Base-by-base conservation (phyloP, 2,888 invertebrate species). In the Hirudinaria manillensis region DNA sequence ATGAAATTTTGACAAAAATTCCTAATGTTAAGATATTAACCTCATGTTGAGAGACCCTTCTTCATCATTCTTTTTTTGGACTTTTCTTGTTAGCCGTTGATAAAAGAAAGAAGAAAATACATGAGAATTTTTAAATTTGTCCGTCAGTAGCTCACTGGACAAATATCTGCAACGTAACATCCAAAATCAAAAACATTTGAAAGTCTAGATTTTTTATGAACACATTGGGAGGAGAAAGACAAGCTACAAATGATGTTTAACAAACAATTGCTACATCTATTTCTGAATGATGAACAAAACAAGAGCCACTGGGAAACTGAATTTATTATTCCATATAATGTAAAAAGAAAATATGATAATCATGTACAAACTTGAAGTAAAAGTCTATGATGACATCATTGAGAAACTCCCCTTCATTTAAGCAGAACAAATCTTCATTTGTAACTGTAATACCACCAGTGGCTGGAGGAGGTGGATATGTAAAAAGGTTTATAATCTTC, bases 331-430 rank as follows among this genome's bases (percentile, higher is more conserved):
- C 16, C 29, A 34, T 1, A 0, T 36, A 32, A 68, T n/a, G 32
- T 29, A 10, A 68, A 38, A 32, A 32, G 38, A 1, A 7, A 24
- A 68, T 24, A 32, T 68, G 38, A 38, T 19, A 68, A 16, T 7
- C 34, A 68, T 32, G 56, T 24, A 32, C 83, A 81, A 85, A 89
- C 88, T 93, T 93, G 78, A 98, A 88, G 88, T 96, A 98, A 87
- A 98, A 98, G 85, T 97, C 96, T 81, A 98, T 94, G 76, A 98
- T 96, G 80, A 93, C 93, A 87, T 98, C 98, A 86, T 98, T 99
- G 76, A 98, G 88, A 87, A 96, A 97, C 82, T 93, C 93, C 86
- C 94, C 94, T 83, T 92, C 91, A 19, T 91, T 93, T 78, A 97
- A 88, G 86, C 94, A 94, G 85, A 90, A 89, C 82, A 93, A 92